These are phyloP conservation scores for Cosmia trapezina DNA, from an alignment of 2,888 invertebrate genomes.

Conservation along the genomic window DNA sequence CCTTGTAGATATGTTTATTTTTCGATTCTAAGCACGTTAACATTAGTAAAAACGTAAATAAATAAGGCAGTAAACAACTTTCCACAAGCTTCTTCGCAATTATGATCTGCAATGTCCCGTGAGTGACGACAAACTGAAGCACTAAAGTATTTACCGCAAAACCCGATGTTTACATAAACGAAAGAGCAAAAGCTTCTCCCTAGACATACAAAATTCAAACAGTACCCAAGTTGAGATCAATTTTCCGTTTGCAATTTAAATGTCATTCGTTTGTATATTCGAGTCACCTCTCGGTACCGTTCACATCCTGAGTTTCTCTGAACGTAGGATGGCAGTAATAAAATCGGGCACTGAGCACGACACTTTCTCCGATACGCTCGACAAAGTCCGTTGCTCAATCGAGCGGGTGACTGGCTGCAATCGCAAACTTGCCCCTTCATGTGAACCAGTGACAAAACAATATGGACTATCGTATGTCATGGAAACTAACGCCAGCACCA, in stretches of 20 bases:
- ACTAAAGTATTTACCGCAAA: slow-evolving; percentile 15
- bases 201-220: slow-evolving; percentile 42
- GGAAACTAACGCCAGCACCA: background rate
- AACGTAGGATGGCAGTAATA: slow-evolving; percentile 64
- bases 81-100: background rate
- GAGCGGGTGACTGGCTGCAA: slow-evolving; percentile 59
- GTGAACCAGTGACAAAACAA: slow-evolving; percentile 44
- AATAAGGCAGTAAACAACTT: background rate
- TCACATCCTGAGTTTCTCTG: slow-evolving; percentile 71
- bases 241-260: slow-evolving; percentile 52
- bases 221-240: slow-evolving; percentile 30
- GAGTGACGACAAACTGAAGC: slow-evolving; percentile 10
- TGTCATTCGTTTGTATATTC: slow-evolving; percentile 59
- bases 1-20: slow-evolving; percentile 1
- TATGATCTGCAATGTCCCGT: background rate
- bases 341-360: slow-evolving; percentile 62
- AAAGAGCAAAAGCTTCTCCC: slow-evolving; percentile 28
- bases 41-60: background rate
- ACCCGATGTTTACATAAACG: slow-evolving; percentile 18
- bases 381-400: slow-evolving; percentile 62
- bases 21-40: background rate
- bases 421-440: slow-evolving; percentile 58
- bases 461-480: slow-evolving; percentile 36
- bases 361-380: slow-evolving; percentile 68
- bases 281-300: slow-evolving; percentile 57